These are phyloP conservation scores for Neuroterus valhalla DNA, from an alignment of 1,140 invertebrate species.

Conservation along the genomic window DNA sequence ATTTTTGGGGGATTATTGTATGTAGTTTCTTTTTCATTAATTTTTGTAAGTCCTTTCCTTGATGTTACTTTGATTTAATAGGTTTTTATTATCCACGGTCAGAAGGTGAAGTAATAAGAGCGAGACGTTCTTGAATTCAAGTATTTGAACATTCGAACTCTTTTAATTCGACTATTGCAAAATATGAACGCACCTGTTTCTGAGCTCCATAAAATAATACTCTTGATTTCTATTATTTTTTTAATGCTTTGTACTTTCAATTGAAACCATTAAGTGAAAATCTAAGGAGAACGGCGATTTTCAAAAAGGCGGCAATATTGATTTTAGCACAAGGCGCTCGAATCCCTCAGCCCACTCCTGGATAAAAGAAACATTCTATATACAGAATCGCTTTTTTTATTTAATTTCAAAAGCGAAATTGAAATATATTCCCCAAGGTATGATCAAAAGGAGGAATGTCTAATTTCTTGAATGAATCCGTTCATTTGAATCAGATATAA, in stretches of 20 bases:
- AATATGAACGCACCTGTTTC: too few species aligned
- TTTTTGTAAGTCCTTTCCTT: background rate
- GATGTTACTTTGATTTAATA: too few species aligned
- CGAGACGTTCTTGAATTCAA: background rate
- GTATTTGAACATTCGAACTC: background rate
- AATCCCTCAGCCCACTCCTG: background rate
- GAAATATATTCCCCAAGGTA: constrained; percentile 21
- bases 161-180: background rate
- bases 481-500: background rate
- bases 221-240: too few species aligned
- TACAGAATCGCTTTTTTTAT: background rate
- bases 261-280: too few species aligned
- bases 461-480: constrained; percentile 27
- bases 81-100: too few species aligned
- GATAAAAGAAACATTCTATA: background rate
- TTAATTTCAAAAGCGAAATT: background rate
- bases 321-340: background rate
- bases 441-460: background rate
- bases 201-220: too few species aligned
- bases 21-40: background rate
- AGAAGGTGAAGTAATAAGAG: too few species aligned
- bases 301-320: constrained; percentile 8
- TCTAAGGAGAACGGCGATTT: background rate
- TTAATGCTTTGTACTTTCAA: too few species aligned
- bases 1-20: background rate